Evolutionary conservation across 2,888 invertebrate genomes (phyloP).

Genomic region (Limnephilus rhombicus): DNA sequence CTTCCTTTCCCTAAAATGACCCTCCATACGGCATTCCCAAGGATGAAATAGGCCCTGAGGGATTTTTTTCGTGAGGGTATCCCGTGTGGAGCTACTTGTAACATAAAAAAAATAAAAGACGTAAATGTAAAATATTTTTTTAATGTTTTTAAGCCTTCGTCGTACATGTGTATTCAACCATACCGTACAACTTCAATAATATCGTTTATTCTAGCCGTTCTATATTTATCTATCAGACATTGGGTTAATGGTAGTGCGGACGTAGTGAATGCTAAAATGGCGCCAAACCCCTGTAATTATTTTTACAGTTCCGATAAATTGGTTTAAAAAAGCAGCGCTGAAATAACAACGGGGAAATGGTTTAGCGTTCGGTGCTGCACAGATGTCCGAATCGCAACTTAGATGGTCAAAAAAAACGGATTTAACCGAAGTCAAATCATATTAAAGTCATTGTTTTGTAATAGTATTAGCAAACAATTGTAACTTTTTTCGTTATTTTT

Average conservation of each 20-base stretch:
- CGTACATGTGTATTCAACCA: background rate
- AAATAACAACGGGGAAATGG: background rate
- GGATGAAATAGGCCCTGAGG: too few relatives aligned
- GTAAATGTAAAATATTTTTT: too few relatives aligned
- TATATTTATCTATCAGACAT: background rate
- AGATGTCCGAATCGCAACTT: background rate
- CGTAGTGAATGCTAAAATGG: background rate
- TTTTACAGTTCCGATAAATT: slow-evolving; percentile 20
- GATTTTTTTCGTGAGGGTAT: too few relatives aligned
- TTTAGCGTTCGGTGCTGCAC: background rate
- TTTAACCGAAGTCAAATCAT: too few relatives aligned
- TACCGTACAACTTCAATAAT: background rate
- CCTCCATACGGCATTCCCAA: too few relatives aligned
- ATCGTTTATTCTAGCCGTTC: background rate
- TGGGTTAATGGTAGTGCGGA: background rate
- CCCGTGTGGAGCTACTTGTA: too few relatives aligned
- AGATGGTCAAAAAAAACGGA: background rate
- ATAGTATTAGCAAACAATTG: too few relatives aligned
- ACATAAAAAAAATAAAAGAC: too few relatives aligned
- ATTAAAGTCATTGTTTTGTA: too few relatives aligned
- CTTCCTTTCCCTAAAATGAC: too few relatives aligned
- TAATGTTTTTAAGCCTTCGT: background rate
- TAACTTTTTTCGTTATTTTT: too few relatives aligned
- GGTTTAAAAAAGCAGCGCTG: slow-evolving; percentile 16
- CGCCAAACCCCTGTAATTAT: slow-evolving; percentile 10